These are phyloP conservation scores for Yponomeuta sedellus DNA, from an alignment of 2,888 invertebrate species.

Conservation along the genomic window DNA sequence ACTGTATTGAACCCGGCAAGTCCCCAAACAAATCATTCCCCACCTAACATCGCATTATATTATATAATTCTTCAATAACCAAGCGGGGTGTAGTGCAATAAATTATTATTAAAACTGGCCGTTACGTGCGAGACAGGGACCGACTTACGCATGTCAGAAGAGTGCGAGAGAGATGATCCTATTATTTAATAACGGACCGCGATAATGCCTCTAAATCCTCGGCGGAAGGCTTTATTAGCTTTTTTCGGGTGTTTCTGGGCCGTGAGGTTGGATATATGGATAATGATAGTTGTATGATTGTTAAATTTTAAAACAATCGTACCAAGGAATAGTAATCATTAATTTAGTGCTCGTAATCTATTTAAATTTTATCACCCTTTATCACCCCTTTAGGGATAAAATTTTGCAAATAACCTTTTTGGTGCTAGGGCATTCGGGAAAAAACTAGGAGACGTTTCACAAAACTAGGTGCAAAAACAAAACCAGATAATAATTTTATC, in stretches of 20 bases:
- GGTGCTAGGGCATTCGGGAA: too few species aligned
- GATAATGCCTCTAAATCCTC: conserved; percentile 14
- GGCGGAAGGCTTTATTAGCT: conserved; percentile 8
- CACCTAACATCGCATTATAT: not conserved
- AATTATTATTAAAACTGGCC: conserved; percentile 8
- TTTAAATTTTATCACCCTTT: too few species aligned
- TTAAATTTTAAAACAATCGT: not conserved
- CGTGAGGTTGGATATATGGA: not conserved
- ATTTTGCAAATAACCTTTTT: too few species aligned
- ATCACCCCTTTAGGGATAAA: too few species aligned
- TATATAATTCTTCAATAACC: not conserved
- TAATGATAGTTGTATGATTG: not conserved
- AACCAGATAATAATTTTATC: too few species aligned
- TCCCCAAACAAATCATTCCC: not conserved
- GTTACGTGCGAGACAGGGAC: conserved; percentile 3
- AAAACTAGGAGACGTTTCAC: too few species aligned
- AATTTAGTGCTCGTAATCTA: too few species aligned
- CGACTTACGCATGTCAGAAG: not conserved
- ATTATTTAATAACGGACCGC: conserved; percentile 9
- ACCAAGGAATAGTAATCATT: too few species aligned
- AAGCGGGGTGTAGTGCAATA: not conserved
- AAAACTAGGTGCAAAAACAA: too few species aligned
- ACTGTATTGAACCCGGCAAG: not conserved
- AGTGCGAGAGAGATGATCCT: not conserved
- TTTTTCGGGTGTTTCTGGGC: not conserved